These are phyloP conservation scores for Eumerus sabulonum DNA, from an alignment of 2,888 invertebrate species.

Conservation along the genomic window DNA sequence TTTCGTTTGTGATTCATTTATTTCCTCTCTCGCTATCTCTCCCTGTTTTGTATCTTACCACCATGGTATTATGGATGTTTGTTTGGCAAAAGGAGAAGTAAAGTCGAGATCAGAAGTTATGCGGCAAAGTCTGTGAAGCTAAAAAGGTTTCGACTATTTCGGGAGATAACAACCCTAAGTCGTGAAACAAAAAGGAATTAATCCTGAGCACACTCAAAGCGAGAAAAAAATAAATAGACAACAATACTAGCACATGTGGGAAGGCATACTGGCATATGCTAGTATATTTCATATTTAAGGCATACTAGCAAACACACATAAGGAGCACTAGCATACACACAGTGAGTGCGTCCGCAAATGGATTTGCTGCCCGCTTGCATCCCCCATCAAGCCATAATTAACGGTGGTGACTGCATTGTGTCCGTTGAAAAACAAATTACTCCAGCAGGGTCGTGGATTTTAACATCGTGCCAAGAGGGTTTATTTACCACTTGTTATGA, in stretches of 20 bases:
- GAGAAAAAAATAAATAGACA: neutral
- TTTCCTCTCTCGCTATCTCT: constrained; percentile 6
- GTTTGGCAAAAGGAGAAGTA: constrained; percentile 31
- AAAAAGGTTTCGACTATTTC: constrained; percentile 60
- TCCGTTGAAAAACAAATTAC: constrained; percentile 12
- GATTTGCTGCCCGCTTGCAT: constrained; percentile 4
- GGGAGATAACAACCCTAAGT: constrained; percentile 44
- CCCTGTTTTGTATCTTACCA: too few species aligned
- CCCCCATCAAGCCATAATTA: constrained; percentile 28
- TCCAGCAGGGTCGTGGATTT: constrained; percentile 26
- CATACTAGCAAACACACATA: constrained; percentile 48
- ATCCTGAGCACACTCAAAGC: constrained; percentile 28
- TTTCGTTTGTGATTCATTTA: constrained; percentile 41
- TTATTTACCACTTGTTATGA: constrained; percentile 51
- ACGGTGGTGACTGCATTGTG: constrained; percentile 52
- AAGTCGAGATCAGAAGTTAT: constrained; percentile 40
- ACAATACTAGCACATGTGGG: constrained; percentile 14
- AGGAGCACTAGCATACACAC: constrained; percentile 40
- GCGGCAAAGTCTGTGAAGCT: constrained; percentile 36
- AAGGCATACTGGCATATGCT: constrained; percentile 29
- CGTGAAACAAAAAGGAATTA: constrained; percentile 8
- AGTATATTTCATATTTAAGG: constrained; percentile 59
- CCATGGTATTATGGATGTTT: neutral
- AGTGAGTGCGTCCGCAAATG: neutral
- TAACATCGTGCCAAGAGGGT: constrained; percentile 22